Evolutionary conservation across 1,140 invertebrate species (phyloP).

Genomic region (Leptonema lineaticorne): DNA sequence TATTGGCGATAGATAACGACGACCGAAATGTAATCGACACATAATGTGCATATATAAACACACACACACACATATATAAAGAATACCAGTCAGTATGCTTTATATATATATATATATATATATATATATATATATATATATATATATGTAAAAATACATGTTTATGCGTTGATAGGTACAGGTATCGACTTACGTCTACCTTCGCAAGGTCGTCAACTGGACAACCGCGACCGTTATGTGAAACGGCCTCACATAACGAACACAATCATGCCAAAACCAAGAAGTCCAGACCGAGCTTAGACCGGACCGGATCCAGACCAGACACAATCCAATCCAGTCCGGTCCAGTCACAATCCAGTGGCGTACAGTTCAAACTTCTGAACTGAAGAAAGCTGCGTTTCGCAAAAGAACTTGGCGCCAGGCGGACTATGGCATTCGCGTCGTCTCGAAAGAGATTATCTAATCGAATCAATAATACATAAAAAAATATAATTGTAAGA

Average conservation of each 20-base stretch:
- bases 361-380: not conserved
- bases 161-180: too few species aligned
- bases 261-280: too few species aligned
- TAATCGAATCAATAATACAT: not conserved
- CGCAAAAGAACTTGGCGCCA: not conserved
- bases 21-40: too few species aligned
- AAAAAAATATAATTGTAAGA: not conserved
- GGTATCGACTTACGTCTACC: constrained; percentile 2
- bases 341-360: not conserved
- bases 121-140: too few species aligned
- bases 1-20: too few species aligned
- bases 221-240: not conserved
- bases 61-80: too few species aligned
- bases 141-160: too few species aligned
- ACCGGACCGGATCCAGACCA: not conserved
- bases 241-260: too few species aligned
- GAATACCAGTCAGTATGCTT: too few species aligned
- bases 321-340: not conserved
- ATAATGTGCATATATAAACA: too few species aligned
- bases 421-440: constrained; percentile 1
- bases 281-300: not conserved
- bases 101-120: too few species aligned
- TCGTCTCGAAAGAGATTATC: not conserved
- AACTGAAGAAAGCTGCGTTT: not conserved
- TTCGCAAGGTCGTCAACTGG: constrained; percentile 1